These are phyloP conservation scores for Haliclona indistincta DNA, from an alignment of 37 sponge, comb jelly and placozoan species.

Conservation along the genomic window DNA sequence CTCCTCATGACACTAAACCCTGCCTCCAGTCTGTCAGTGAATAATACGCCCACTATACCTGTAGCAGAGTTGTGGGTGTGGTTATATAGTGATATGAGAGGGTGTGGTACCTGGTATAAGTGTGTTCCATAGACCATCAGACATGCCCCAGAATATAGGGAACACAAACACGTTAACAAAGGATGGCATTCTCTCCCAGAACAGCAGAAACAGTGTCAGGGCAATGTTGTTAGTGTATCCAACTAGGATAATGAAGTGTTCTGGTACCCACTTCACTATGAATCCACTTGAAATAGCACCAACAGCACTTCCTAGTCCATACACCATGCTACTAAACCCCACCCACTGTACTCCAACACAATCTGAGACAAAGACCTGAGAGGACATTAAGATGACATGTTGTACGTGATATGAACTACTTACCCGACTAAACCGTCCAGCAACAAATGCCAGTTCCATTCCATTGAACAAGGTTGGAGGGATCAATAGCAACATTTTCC, in stretches of 20 bases:
- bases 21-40: not conserved
- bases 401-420: not conserved
- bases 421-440: constrained; percentile 8
- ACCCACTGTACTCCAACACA: constrained; percentile 49
- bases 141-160: constrained; percentile 21
- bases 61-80: not conserved
- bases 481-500: not conserved
- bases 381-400: not conserved
- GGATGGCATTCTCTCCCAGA: constrained; percentile 38
- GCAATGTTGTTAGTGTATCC: not conserved
- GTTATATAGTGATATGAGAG: not conserved
- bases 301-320: constrained; percentile 19
- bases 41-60: not conserved
- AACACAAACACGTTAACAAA: constrained; percentile 20
- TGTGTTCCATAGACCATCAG: constrained; percentile 31
- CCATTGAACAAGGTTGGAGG: not conserved
- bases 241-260: constrained; percentile 4
- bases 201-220: constrained; percentile 13
- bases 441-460: not conserved
- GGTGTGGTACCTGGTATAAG: constrained; percentile 4
- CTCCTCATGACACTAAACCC: not conserved
- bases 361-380: constrained; percentile 36
- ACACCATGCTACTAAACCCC: constrained; percentile 22
- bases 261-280: constrained; percentile 37
- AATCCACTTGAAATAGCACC: constrained; percentile 14